A percentile compares a stretch with the other conserved stretches of the same genome.
Conservation (phyloP, 2,888 invertebrate genomes). For the Torymus auratus region DNA sequence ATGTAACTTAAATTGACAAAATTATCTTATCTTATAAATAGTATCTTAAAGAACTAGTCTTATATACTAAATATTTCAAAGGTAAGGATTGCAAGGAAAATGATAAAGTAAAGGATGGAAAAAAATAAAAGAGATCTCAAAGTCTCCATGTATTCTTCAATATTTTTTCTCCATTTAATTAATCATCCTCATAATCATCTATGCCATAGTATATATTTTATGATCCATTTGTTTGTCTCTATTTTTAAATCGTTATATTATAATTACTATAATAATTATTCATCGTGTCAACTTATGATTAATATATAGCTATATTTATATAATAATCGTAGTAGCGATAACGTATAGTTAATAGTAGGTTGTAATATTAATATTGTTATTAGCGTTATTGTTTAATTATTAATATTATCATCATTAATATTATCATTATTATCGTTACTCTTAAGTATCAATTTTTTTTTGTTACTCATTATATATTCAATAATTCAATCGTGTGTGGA, state of each 20-base stretch:
- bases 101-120: conserved; percentile 44
- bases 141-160: conserved; percentile 41
- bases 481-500: background rate
- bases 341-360: conserved; percentile 56
- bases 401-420: conserved; percentile 32
- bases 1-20: too few relatives aligned
- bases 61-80: too few relatives aligned
- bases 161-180: conserved; percentile 58
- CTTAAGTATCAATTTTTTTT: conserved; percentile 54
- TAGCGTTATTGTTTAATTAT: conserved; percentile 44
- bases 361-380: conserved; percentile 53
- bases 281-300: conserved; percentile 73
- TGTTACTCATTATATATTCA: conserved; percentile 32
- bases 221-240: conserved; percentile 53
- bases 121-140: conserved; percentile 40
- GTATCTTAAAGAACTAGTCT: too few relatives aligned
- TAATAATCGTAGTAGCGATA: conserved; percentile 54
- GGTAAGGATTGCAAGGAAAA: conserved; percentile 41
- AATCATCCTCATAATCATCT: conserved; percentile 57
- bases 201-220: conserved; percentile 54
- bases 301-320: conserved; percentile 65
- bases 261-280: conserved; percentile 69
- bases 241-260: conserved; percentile 60
- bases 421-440: conserved; percentile 42
- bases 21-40: too few relatives aligned